A percentile compares a stretch with the other conserved stretches of the same genome.
phyloP scores from a whole-genome alignment of 2,888 invertebrate species.

The Drosophila silvestris region DNA sequence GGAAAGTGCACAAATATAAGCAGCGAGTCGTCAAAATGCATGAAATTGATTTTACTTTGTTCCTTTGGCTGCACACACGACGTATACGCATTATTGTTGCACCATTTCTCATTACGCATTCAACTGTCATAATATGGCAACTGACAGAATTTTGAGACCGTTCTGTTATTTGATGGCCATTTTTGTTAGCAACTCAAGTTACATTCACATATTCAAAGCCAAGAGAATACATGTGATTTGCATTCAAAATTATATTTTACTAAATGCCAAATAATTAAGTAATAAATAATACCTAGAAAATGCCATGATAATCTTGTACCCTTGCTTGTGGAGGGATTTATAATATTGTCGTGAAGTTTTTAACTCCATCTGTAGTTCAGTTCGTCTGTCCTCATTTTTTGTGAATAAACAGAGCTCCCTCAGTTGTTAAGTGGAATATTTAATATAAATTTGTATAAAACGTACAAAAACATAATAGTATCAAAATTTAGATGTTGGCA shows the following conservation, averaged over 20 bases:
- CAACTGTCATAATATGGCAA: neutral
- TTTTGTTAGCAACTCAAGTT: neutral
- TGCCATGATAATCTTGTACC: neutral
- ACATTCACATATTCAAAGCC: neutral
- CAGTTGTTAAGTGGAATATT: neutral
- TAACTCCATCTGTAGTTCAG: neutral
- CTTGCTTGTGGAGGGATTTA: neutral
- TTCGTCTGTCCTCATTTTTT: neutral
- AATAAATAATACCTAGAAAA: neutral
- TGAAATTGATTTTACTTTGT: slow-evolving; percentile 18
- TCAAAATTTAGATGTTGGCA: no score
- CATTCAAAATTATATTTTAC: neutral
- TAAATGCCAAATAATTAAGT: neutral
- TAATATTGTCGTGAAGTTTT: no score
- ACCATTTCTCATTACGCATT: neutral
- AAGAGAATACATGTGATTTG: neutral
- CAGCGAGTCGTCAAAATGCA: slow-evolving; percentile 36
- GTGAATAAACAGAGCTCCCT: neutral
- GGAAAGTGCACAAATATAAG: slow-evolving; percentile 5
- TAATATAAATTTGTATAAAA: neutral
- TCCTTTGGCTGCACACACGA: neutral
- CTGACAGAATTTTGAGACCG: neutral
- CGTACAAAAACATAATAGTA: no score
- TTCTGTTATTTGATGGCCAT: neutral
- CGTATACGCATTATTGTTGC: slow-evolving; percentile 36